A percentile compares a stretch with the other conserved stretches of the same genome.
Conservation (phyloP, 2,113 vertebrate species). For the Odobenus rosmarus region DNA sequence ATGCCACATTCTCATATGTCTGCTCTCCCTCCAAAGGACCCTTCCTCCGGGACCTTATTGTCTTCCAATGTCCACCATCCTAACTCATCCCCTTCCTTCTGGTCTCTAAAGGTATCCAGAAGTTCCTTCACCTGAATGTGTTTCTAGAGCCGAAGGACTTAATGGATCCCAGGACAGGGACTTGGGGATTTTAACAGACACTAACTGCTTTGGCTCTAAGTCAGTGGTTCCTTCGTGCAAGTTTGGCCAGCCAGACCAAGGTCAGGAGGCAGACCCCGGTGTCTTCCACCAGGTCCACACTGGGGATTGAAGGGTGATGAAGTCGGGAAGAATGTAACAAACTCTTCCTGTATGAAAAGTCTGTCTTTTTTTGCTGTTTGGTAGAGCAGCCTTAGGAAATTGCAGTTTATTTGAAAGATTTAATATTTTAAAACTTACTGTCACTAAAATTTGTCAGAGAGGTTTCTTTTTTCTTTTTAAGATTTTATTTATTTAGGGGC, state of each 20-base stretch:
- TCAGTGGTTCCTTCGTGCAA: neutral
- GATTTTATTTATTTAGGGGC: no score
- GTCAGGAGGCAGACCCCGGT: neutral
- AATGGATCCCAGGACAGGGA: neutral
- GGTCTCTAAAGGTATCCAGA: neutral
- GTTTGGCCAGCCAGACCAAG: neutral
- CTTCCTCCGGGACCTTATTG: neutral
- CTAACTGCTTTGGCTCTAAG: neutral
- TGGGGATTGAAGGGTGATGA: neutral
- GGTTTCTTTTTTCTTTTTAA: neutral
- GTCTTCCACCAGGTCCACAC: neutral
- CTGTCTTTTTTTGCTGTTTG: neutral
- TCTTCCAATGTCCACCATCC: neutral
- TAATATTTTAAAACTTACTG: neutral
- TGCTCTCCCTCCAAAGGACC: neutral
- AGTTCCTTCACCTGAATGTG: neutral
- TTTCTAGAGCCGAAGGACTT: neutral
- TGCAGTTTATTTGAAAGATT: neutral
- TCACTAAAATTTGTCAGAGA: neutral
- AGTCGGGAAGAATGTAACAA: neutral
- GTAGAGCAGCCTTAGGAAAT: neutral
- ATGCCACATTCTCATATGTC: neutral
- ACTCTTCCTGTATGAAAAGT: neutral
- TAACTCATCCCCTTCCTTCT: neutral
- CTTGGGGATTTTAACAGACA: neutral